phyloP scores from a whole-genome alignment of 1,140 invertebrate genomes.

The Lasioglossum albipes region DNA sequence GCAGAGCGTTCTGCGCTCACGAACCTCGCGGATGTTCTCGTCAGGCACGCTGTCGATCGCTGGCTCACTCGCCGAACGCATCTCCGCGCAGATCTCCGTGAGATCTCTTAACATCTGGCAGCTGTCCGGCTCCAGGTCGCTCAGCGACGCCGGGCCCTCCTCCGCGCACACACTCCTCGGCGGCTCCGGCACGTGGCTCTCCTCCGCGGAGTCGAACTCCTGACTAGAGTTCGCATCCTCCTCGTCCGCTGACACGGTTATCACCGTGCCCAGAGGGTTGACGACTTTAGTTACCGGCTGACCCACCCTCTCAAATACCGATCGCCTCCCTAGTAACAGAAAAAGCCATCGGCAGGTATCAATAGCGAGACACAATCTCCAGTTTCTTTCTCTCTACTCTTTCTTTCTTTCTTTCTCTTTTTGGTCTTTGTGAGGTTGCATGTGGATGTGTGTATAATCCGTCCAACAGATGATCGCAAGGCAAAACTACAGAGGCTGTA shows the following conservation, averaged over 20 bases:
- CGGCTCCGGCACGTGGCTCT: conserved; percentile 55
- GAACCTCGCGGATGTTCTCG: conserved; percentile 74
- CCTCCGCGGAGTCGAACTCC: conserved; percentile 79
- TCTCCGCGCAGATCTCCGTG: conserved; percentile 78
- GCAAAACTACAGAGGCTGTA: too few species aligned
- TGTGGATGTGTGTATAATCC: too few species aligned
- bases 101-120: conserved; percentile 71
- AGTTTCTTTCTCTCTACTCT: conserved; percentile 8
- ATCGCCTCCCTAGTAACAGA: conserved; percentile 86
- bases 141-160: conserved; percentile 79
- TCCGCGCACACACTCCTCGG: conserved; percentile 80
- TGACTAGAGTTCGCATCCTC: conserved; percentile 73
- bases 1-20: conserved; percentile 70
- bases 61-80: conserved; percentile 75
- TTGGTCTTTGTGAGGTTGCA: background rate
- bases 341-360: conserved; percentile 88
- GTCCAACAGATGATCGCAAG: too few species aligned
- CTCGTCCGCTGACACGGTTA: conserved; percentile 80
- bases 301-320: conserved; percentile 81
- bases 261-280: conserved; percentile 86
- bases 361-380: conserved; percentile 62
- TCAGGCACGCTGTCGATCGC: conserved; percentile 75
- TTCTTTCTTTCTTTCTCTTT: conserved; percentile 21
- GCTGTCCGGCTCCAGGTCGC: conserved; percentile 69
- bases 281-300: conserved; percentile 84